Percentiles rank a stretch among this genome's conserved stretches.
These are phyloP conservation scores for Megaceryle alcyon DNA, from an alignment of 2,797 vertebrate species.

Conservation along the genomic window DNA sequence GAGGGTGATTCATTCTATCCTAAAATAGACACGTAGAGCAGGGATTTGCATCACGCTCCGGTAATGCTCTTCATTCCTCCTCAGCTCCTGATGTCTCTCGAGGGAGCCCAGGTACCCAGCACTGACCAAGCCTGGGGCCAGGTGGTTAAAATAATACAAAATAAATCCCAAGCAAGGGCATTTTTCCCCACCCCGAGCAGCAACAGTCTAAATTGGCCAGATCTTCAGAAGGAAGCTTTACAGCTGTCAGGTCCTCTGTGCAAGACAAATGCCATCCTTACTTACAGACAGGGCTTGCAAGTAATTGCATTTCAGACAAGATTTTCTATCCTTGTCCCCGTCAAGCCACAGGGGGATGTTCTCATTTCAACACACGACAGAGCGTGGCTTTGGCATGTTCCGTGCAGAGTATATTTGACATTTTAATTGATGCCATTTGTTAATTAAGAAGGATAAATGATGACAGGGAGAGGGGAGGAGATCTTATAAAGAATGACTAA, in stretches of 20 bases:
- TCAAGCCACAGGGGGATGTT: neutral
- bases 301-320: neutral
- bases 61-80: neutral
- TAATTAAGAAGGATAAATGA: slow-evolving; percentile 65
- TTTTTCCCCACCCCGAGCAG: neutral
- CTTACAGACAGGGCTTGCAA: neutral
- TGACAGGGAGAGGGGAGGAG: slow-evolving; percentile 31
- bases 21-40: neutral
- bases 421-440: slow-evolving; percentile 63
- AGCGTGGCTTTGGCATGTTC: slow-evolving; percentile 1
- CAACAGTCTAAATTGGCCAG: neutral
- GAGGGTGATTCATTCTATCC: slow-evolving; percentile 11
- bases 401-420: neutral
- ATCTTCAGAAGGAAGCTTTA: slow-evolving; percentile 5
- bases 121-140: neutral
- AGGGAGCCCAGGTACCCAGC: neutral
- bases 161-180: neutral
- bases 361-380: neutral
- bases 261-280: slow-evolving; percentile 8
- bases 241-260: neutral
- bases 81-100: neutral
- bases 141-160: neutral
- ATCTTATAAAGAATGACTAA: slow-evolving; percentile 51
- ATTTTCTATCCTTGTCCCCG: neutral
- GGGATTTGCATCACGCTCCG: neutral